Evolutionary conservation across 2,113 vertebrate species (phyloP).

Genomic region (Peromyscus leucopus): DNA sequence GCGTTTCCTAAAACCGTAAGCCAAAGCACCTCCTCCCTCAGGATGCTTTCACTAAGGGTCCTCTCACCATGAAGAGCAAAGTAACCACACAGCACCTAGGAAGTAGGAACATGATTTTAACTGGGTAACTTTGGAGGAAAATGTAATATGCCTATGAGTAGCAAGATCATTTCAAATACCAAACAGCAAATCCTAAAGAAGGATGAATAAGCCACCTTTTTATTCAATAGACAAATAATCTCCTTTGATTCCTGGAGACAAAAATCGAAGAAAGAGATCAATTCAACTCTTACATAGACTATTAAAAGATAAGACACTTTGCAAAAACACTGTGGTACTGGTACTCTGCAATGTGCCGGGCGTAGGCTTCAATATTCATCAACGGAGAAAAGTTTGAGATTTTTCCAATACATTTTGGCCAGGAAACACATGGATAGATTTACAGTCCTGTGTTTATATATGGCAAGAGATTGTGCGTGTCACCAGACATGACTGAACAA

Average conservation of each 20-base stretch:
- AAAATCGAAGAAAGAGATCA: constrained; percentile 13
- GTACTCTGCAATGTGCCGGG: neutral
- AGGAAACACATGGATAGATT: constrained; percentile 9
- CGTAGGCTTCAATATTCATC: neutral
- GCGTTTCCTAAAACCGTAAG: neutral
- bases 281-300: constrained; percentile 16
- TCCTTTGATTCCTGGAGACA: constrained; percentile 32
- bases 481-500: neutral
- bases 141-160: neutral
- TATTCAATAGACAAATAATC: neutral
- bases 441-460: neutral
- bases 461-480: neutral
- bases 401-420: neutral
- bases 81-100: neutral
- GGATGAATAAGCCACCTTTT: neutral
- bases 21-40: neutral
- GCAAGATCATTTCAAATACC: neutral
- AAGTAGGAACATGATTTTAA: neutral
- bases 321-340: neutral
- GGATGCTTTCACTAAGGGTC: neutral
- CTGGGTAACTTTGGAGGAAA: neutral
- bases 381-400: neutral
- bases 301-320: constrained; percentile 28
- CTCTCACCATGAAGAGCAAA: neutral
- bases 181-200: neutral